Evolutionary conservation across 2,113 vertebrate species (phyloP), one percentile per base, ranked within the genome.

Genomic region (Pterocles gutturalis): DNA sequence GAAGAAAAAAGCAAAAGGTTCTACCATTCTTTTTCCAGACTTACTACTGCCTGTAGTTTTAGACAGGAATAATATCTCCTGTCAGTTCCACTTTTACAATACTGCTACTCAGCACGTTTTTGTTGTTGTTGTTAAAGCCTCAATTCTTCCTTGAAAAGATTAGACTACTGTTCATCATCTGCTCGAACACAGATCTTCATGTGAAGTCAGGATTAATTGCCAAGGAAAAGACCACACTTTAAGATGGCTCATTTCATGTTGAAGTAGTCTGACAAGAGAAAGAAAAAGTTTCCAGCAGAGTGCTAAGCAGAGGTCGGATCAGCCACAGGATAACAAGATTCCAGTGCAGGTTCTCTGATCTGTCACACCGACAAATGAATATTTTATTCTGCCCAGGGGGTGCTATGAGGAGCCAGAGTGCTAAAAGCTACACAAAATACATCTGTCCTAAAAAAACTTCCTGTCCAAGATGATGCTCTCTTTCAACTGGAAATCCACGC

Each of bases 281-380:
- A 82, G 53, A 45, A 77, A 65, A 73, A 24, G 29, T 17, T 58
- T 73, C 92, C 76, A 70, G 43, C 54, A 46, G 64, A 61, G 16
- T 28, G 24, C 58, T 55, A 54, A 81, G 67, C 26, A 89, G 85
- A 43, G 55, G 67, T 49, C 8, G 2, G 38, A 57, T 12, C 53
- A 82, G 85, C 65, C 85, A 75, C 0, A 1, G 49, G 54, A 54
- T 7, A 83, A 62, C 19, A 62, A 54, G 21, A 7, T 20, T 61
- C 53, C 31, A 34, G 28, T 13, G 46, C 46, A 81, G 76, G 25
- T 51, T 81, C 62, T 41, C 38, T 0, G 38, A 51, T 82, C 21
- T 38, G 51, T 78, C 83, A 51, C 0, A 0, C 16, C 0, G 0
- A 49, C 11, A 2, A 78, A 58, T 61, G 22, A 91, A 53, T 88